These are phyloP conservation scores for Neoascia interrupta DNA, from an alignment of 2,888 invertebrate genomes.

Conservation along the genomic window DNA sequence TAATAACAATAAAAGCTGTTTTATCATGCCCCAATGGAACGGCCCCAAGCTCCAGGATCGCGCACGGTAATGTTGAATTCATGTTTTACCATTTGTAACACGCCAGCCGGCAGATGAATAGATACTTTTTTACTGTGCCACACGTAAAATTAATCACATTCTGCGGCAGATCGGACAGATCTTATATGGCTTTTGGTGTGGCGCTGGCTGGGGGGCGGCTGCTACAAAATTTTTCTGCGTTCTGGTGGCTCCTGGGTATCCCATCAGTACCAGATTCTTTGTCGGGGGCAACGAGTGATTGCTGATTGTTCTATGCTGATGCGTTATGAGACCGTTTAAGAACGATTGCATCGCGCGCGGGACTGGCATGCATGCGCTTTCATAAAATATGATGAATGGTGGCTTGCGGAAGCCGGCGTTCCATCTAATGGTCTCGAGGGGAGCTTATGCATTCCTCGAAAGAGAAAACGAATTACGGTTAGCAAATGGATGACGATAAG, in stretches of 20 bases:
- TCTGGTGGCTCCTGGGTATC: too few species aligned
- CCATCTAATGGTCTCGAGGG: conserved; percentile 2
- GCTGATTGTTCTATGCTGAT: conserved; percentile 48
- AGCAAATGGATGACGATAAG: conserved; percentile 64
- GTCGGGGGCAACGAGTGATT: conserved; percentile 34
- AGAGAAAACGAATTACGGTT: conserved; percentile 23
- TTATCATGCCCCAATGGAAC: conserved; percentile 4
- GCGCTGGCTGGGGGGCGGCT: too few species aligned
- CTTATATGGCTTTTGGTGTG: background rate
- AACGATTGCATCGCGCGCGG: conserved; percentile 24
- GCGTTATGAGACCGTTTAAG: conserved; percentile 42
- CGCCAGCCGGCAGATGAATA: conserved; percentile 68
- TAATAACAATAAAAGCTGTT: too few species aligned
- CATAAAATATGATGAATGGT: conserved; percentile 45
- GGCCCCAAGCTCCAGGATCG: conserved; percentile 18
- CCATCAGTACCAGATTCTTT: conserved; percentile 30
- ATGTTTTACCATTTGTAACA: conserved; percentile 71
- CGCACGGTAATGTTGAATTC: conserved; percentile 70
- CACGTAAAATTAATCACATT: conserved; percentile 65
- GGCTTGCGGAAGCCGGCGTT: conserved; percentile 16
- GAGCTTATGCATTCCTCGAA: background rate
- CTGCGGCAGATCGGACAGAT: conserved; percentile 43
- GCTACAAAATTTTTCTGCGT: conserved; percentile 1
- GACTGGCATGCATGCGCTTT: conserved; percentile 4
- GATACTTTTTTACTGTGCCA: conserved; percentile 64